Percentiles rank a stretch among this genome's conserved stretches.
These are phyloP conservation scores for Coregonus suidteri DNA, from an alignment of 2,797 vertebrate species.

Conservation along the genomic window DNA sequence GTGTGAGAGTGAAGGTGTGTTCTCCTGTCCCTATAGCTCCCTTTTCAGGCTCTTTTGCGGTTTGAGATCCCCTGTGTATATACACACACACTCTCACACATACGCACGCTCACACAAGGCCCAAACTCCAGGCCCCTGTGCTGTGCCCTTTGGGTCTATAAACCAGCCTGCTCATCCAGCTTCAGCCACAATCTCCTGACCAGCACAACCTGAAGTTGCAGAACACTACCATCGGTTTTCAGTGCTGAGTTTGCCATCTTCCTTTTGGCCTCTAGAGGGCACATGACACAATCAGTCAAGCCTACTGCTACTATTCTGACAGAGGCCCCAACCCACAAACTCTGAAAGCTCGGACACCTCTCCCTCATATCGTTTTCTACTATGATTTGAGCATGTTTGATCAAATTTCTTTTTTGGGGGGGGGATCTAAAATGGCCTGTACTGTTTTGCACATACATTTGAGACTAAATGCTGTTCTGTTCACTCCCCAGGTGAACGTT, in stretches of 20 bases:
- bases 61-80: conserved; percentile 41
- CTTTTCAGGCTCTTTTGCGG: conserved; percentile 23
- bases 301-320: conserved; percentile 29
- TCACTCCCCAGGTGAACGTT: conserved; percentile 58
- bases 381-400: conserved; percentile 57
- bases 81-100: conserved; percentile 25
- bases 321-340: conserved; percentile 22
- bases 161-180: conserved; percentile 30
- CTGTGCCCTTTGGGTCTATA: conserved; percentile 36
- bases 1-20: conserved; percentile 23
- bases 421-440: conserved; percentile 65
- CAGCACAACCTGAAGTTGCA: conserved; percentile 73
- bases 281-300: conserved; percentile 26
- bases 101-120: conserved; percentile 20
- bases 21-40: conserved; percentile 15
- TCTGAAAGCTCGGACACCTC: conserved; percentile 31
- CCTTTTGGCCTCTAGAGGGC: conserved; percentile 46
- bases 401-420: not conserved
- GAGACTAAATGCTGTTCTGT: conserved; percentile 69
- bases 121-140: conserved; percentile 20
- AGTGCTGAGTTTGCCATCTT: conserved; percentile 22
- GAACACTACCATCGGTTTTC: conserved; percentile 44
- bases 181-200: conserved; percentile 28
- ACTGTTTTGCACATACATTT: conserved; percentile 75
- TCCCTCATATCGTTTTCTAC: conserved; percentile 32